Evolutionary conservation across 2,113 vertebrate species (phyloP).

Genomic region (Odontesthes bonariensis): DNA sequence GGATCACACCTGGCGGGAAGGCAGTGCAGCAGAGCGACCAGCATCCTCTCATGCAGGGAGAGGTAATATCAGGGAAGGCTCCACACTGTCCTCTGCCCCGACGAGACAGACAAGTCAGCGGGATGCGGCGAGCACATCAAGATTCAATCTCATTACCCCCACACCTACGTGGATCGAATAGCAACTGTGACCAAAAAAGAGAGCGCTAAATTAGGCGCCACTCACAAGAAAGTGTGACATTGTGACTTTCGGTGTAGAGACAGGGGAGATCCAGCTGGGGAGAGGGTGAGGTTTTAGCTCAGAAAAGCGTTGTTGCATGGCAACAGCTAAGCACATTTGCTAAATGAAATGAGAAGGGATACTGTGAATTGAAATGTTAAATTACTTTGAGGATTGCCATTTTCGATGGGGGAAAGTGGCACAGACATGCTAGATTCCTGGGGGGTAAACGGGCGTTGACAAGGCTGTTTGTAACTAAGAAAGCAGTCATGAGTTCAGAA

Average conservation of each 20-base stretch:
- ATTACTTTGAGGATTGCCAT: conserved; percentile 70
- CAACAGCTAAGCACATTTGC: conserved; percentile 82
- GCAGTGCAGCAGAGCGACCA: conserved; percentile 44
- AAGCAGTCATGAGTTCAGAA: conserved; percentile 50
- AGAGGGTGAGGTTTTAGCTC: conserved; percentile 41
- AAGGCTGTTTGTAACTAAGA: conserved; percentile 53
- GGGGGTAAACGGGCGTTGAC: conserved; percentile 69
- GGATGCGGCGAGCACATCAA: conserved; percentile 66
- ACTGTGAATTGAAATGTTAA: conserved; percentile 75
- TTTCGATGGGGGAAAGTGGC: conserved; percentile 54
- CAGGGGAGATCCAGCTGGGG: conserved; percentile 38
- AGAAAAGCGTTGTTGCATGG: conserved; percentile 77
- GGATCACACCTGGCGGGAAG: conserved; percentile 63
- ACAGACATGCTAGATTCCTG: conserved; percentile 38
- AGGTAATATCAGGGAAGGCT: conserved; percentile 69
- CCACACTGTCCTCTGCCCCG: conserved; percentile 47
- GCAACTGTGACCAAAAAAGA: conserved; percentile 52
- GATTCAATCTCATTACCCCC: conserved; percentile 81
- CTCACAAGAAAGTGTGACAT: conserved; percentile 74
- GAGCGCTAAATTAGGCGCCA: conserved; percentile 63
- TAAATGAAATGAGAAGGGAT: conserved; percentile 77
- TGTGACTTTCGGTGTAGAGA: conserved; percentile 68
- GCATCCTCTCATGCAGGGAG: conserved; percentile 63
- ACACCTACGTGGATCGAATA: conserved; percentile 74
- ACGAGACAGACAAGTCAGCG: conserved; percentile 49